A percentile compares a stretch with the other conserved stretches of the same genome.
These are phyloP conservation scores for Xenus cinereus DNA, from an alignment of 2,113 vertebrate genomes.

Conservation along the genomic window DNA sequence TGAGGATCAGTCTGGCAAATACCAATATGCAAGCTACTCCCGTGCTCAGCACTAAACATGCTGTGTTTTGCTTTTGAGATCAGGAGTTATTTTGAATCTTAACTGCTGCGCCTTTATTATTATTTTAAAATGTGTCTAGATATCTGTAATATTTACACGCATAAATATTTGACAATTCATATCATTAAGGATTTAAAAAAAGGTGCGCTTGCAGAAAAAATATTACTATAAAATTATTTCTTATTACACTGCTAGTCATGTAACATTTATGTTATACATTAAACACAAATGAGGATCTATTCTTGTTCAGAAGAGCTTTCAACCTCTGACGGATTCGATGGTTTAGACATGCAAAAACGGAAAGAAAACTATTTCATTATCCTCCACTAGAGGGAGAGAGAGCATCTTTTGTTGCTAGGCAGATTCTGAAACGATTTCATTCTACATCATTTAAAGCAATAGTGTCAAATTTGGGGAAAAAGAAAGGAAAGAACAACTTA, in stretches of 20 bases:
- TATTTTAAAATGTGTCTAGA: background rate
- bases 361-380: background rate
- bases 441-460: background rate
- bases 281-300: background rate
- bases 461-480: background rate
- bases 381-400: constrained; percentile 45
- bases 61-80: background rate
- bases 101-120: background rate
- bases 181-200: background rate
- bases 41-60: background rate
- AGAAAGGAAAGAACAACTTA: background rate
- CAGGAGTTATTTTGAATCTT: background rate
- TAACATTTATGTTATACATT: background rate
- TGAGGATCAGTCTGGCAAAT: background rate
- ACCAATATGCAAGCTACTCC: background rate
- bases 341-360: background rate
- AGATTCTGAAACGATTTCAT: background rate
- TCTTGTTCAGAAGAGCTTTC: background rate
- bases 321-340: background rate
- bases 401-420: constrained; percentile 52
- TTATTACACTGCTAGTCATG: background rate
- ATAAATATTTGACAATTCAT: background rate
- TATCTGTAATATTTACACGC: background rate
- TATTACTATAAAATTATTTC: background rate
- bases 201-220: background rate